Conservation (phyloP, 2,113 vertebrate species). For the Ovibos moschatus region DNA sequence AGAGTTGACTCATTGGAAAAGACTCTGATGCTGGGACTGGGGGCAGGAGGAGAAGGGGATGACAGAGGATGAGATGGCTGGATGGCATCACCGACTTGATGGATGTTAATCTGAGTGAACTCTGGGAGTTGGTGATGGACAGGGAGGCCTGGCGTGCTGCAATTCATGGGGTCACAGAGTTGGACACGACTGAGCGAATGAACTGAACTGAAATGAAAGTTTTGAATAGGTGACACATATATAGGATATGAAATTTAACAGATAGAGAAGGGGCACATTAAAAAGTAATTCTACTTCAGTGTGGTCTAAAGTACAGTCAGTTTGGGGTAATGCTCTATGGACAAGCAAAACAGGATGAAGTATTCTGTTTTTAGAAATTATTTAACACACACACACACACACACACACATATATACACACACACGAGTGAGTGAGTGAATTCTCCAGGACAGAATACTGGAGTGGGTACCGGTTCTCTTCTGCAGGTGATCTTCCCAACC, state of each 20-base stretch:
- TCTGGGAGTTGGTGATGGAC: too few relatives aligned
- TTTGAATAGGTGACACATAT: not conserved
- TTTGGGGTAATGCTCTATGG: not conserved
- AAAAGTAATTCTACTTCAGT: not conserved
- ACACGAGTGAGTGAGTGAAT: not conserved
- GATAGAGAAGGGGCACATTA: not conserved
- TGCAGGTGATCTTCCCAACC: not conserved
- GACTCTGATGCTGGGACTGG: too few relatives aligned
- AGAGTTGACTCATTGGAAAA: too few relatives aligned
- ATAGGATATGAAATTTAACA: not conserved
- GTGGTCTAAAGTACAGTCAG: not conserved
- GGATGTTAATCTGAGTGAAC: too few relatives aligned
- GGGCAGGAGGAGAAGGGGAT: too few relatives aligned
- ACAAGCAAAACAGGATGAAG: not conserved
- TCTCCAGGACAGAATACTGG: not conserved
- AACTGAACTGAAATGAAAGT: not conserved
- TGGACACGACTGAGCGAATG: too few relatives aligned
- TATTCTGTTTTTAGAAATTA: not conserved
- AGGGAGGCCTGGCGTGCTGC: too few relatives aligned
- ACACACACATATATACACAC: rapidly evolving
- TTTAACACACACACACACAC: not conserved
- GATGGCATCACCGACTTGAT: too few relatives aligned
- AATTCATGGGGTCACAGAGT: too few relatives aligned
- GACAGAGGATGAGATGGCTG: too few relatives aligned
- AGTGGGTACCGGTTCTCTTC: not conserved